Evolutionary conservation across 2,797 vertebrate species (phyloP).

Genomic region (Cyprinella venusta): DNA sequence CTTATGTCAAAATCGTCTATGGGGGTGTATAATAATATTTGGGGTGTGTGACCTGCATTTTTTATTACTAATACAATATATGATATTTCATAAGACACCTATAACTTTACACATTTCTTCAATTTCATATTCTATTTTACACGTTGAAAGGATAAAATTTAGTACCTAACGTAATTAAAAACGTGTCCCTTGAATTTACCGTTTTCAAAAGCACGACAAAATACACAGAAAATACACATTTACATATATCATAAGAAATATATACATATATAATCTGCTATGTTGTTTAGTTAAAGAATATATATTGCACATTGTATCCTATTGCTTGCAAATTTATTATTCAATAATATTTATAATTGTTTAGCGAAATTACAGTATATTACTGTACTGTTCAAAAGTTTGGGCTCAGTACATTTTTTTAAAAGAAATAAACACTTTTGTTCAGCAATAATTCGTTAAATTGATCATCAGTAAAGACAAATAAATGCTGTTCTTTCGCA

Average conservation of each 20-base stretch:
- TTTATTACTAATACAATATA: background rate
- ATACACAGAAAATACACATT: background rate
- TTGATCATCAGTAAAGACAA: background rate
- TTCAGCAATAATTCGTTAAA: background rate
- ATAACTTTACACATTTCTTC: background rate
- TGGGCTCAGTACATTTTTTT: background rate
- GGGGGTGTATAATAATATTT: background rate
- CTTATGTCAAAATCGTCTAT: background rate
- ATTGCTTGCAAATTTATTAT: background rate
- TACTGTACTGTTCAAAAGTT: background rate
- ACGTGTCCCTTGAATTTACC: too few relatives aligned
- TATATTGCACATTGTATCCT: background rate
- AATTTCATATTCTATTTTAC: background rate
- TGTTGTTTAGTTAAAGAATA: background rate
- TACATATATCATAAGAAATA: background rate
- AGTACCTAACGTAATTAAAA: background rate
- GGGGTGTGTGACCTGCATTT: background rate
- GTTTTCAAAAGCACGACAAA: background rate
- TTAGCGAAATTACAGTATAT: background rate
- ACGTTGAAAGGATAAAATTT: background rate
- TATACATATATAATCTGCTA: background rate
- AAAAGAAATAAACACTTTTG: background rate
- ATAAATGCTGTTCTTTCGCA: background rate
- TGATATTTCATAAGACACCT: background rate
- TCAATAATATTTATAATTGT: background rate